phyloP scores from a whole-genome alignment of 2,888 invertebrate genomes.

The Xestia rhomboidea region DNA sequence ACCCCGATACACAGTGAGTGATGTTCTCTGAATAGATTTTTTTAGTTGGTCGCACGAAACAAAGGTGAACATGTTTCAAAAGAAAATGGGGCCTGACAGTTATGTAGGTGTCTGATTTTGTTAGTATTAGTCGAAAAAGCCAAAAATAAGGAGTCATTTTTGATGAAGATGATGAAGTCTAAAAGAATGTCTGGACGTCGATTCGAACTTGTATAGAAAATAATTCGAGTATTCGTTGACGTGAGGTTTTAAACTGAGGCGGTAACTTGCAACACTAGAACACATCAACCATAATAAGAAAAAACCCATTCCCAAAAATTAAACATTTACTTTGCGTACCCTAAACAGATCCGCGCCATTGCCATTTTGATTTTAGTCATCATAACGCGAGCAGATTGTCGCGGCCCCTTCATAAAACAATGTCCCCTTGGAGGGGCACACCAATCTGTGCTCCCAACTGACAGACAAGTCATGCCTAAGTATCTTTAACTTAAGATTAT shows the following conservation, averaged over 20 bases:
- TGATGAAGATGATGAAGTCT: no score
- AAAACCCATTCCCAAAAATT: constrained; percentile 12
- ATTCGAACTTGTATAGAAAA: no score
- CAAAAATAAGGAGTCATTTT: no score
- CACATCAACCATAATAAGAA: not conserved
- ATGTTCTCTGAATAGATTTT: constrained; percentile 61
- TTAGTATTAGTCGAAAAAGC: no score
- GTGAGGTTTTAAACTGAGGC: not conserved
- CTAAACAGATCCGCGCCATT: constrained; percentile 45
- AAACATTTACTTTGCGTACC: constrained; percentile 50
- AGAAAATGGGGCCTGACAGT: not conserved
- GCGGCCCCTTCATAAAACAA: constrained; percentile 60
- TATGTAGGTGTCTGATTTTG: not conserved
- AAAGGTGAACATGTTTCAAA: constrained; percentile 35
- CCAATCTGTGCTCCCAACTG: constrained; percentile 59
- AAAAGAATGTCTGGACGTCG: no score
- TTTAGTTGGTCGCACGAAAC: constrained; percentile 49
- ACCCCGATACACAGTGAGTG: constrained; percentile 67
- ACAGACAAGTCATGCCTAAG: constrained; percentile 56
- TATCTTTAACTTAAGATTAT: constrained; percentile 68
- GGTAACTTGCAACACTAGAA: not conserved
- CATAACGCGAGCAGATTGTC: constrained; percentile 68
- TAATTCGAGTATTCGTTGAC: no score
- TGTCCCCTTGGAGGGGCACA: constrained; percentile 60
- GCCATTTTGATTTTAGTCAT: constrained; percentile 67